Evolutionary conservation across 2,113 vertebrate genomes (phyloP).

Genomic region (Callithrix jacchus): DNA sequence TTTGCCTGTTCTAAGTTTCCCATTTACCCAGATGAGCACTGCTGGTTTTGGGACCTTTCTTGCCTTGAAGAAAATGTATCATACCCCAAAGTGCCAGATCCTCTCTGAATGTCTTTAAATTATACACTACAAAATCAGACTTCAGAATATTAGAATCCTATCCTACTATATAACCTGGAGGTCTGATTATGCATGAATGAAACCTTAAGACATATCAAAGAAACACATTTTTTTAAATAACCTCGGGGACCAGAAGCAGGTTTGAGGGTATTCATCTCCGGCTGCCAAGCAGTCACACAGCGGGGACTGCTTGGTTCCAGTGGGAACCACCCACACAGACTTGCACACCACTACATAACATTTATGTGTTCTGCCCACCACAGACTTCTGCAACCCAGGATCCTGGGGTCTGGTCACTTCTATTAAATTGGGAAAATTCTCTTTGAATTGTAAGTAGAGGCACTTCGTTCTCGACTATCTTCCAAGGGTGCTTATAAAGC

Average conservation of each 20-base stretch:
- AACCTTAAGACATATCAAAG: background rate
- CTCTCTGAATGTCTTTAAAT: background rate
- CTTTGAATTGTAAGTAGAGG: background rate
- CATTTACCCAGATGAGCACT: background rate
- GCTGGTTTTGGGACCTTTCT: background rate
- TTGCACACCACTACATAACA: fast-evolving
- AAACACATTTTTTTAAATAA: background rate
- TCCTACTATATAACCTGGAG: background rate
- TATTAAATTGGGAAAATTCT: background rate
- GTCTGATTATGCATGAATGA: background rate
- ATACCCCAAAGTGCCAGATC: background rate
- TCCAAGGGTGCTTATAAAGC: background rate
- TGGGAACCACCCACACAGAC: background rate
- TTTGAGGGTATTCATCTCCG: background rate
- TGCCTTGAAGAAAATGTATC: conserved; percentile 9
- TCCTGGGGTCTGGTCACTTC: background rate
- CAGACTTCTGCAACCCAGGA: background rate
- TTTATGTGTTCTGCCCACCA: background rate
- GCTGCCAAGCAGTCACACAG: fast-evolving
- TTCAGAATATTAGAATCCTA: background rate
- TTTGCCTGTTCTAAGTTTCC: background rate
- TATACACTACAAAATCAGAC: background rate
- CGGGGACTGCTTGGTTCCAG: background rate
- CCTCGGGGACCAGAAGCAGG: background rate
- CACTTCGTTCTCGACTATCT: background rate